Base-by-base conservation (phyloP, 2,888 invertebrate genomes). In the Diplolepis rosae region DNA sequence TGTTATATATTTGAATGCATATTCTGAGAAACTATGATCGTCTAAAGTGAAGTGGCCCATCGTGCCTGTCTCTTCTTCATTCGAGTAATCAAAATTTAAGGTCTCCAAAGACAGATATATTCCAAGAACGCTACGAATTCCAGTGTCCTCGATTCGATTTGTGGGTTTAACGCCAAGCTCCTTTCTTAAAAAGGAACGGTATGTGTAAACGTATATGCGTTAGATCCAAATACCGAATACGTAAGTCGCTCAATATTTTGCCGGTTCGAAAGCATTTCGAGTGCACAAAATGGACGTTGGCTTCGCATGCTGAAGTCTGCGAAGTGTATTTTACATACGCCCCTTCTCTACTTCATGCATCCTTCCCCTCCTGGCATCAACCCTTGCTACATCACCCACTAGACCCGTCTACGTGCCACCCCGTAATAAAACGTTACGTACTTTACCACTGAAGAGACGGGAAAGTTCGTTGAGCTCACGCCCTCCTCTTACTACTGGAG, bases 251-350 rank as follows among this genome's bases (percentile, higher is more conserved):
- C 85, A 83, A 85, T 86, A 86, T 82, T 84, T 84, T 81, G 80
- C 79, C 79, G 79, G 82, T 83, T 86, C 82, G 82, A 82, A 83
- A 79, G 81, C 79, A 85, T 84, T 85, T 81, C 81, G 82, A 82
- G 84, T 83, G 83, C 83, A 85, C 84, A 83, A 86, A 86, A 84
- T 79, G 83, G 80, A 84, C 84, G 83, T 83, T 84, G 82, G 82
- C 80, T 80, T 82, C 79, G 82, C 83, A 82, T 80, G 80, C 79
- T 73, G 79, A 77, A 69, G 78, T 68, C 73, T 79, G 76, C 73
- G 78, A 76, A 79, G 75, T 78, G 77, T 80, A 82, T 83, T 85
- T 85, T 83, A 83, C 85, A 86, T 84, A 84, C 76, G 77, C 77
- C 72, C 77, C 69, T 54, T 32, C 68, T 18, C 42, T 67, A 45